These are phyloP conservation scores for Menura novaehollandiae DNA, from an alignment of 2,113 vertebrate genomes.

Conservation along the genomic window DNA sequence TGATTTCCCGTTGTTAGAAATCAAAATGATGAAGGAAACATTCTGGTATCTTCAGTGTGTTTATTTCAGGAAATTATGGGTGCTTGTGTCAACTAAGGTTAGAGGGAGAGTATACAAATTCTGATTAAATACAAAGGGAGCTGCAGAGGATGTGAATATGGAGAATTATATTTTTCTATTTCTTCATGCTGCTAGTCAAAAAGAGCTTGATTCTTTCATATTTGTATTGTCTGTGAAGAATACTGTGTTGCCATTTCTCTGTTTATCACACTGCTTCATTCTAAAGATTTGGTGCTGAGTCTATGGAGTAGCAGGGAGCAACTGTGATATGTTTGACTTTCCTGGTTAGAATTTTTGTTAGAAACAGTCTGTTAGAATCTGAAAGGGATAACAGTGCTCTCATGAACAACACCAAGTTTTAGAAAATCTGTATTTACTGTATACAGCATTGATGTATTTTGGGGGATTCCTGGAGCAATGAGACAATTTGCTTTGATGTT, in stretches of 20 bases:
- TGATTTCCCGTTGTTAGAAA: background rate
- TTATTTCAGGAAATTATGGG: background rate
- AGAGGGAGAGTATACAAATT: background rate
- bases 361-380: background rate
- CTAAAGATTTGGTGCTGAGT: background rate
- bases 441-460: background rate
- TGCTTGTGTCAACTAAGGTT: background rate
- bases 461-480: background rate
- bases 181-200: background rate
- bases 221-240: background rate
- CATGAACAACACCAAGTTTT: background rate
- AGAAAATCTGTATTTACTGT: background rate
- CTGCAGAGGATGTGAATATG: background rate
- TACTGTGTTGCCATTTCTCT: background rate
- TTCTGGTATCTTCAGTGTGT: background rate
- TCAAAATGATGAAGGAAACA: background rate
- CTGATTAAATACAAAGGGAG: background rate
- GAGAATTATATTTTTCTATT: background rate
- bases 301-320: background rate
- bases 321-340: background rate
- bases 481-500: constrained; percentile 28
- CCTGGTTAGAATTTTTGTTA: background rate
- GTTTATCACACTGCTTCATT: background rate
- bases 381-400: background rate
- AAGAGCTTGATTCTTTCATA: background rate